Percentiles rank a stretch among this genome's conserved stretches.
phyloP scores from a whole-genome alignment of 1,140 invertebrate species.

The Drosophila mojavensis region DNA sequence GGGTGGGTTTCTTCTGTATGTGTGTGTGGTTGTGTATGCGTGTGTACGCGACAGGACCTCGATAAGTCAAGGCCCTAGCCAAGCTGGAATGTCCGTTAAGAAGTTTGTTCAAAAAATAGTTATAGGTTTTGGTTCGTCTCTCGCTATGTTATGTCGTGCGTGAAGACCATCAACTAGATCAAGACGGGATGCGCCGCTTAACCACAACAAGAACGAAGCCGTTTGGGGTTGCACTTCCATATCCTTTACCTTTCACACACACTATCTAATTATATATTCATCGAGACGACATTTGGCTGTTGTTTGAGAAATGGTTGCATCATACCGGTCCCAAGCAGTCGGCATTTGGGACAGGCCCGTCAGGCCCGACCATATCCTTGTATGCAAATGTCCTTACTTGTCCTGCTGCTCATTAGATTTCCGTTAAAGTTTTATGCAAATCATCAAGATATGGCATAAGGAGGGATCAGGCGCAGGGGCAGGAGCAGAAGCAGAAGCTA shows the following conservation, averaged over 20 bases:
- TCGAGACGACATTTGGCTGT: constrained; percentile 70
- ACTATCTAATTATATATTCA: constrained; percentile 79
- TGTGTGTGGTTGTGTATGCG: not conserved
- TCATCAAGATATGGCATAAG: constrained; percentile 28
- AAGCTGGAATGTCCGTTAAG: constrained; percentile 59
- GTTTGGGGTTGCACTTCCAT: constrained; percentile 58
- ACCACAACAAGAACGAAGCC: constrained; percentile 55
- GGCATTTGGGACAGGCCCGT: not conserved
- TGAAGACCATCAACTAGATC: constrained; percentile 65
- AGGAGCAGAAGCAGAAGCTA: not conserved
- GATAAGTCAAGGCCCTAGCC: constrained; percentile 55
- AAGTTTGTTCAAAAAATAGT: constrained; percentile 65
- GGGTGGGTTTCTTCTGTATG: constrained; percentile 55
- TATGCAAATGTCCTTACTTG: constrained; percentile 37
- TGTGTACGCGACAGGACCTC: constrained; percentile 16
- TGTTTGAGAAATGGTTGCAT: constrained; percentile 60
- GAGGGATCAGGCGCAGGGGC: not conserved
- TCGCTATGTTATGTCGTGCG: constrained; percentile 12
- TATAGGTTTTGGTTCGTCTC: constrained; percentile 47
- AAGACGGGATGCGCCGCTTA: constrained; percentile 49
- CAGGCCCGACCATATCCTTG: constrained; percentile 11
- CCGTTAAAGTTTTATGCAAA: constrained; percentile 79
- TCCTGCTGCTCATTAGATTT: constrained; percentile 68
- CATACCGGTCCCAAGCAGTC: constrained; percentile 34
- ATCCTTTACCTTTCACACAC: constrained; percentile 38